phyloP scores from a whole-genome alignment of 2,888 invertebrate genomes.

The Lochmaea capreae region DNA sequence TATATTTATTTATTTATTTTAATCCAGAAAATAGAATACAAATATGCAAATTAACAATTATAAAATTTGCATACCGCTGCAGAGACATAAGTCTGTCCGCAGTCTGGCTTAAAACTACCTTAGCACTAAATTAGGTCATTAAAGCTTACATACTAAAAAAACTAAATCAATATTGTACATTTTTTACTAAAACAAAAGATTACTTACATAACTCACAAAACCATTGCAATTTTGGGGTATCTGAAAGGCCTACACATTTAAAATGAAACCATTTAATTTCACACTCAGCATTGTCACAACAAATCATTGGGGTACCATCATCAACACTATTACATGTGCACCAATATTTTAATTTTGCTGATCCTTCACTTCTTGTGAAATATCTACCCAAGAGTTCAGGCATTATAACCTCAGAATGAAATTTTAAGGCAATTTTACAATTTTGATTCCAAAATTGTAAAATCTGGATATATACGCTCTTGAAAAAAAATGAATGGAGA shows the following conservation, averaged over 20 bases:
- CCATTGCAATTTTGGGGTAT: slow-evolving; percentile 24
- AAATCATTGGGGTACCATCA: slow-evolving; percentile 73
- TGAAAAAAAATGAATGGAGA: slow-evolving; percentile 32
- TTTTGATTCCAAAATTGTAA: slow-evolving; percentile 33
- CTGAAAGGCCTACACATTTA: slow-evolving; percentile 80
- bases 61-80: no score
- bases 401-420: slow-evolving; percentile 38
- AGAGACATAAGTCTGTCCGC: no score
- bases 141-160: no score
- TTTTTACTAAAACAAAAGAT: not conserved
- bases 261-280: slow-evolving; percentile 96
- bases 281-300: slow-evolving; percentile 85
- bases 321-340: slow-evolving; percentile 36
- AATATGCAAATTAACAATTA: no score
- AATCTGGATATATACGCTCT: slow-evolving; percentile 34
- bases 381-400: slow-evolving; percentile 39
- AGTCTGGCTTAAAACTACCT: no score
- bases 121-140: no score
- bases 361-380: slow-evolving; percentile 30
- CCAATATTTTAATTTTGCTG: slow-evolving; percentile 29
- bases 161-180: not conserved
- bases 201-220: slow-evolving; percentile 54
- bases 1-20: no score
- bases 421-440: slow-evolving; percentile 21
- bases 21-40: no score